Conservation (phyloP, 2,888 invertebrate species). For the Mythimna pallens region DNA sequence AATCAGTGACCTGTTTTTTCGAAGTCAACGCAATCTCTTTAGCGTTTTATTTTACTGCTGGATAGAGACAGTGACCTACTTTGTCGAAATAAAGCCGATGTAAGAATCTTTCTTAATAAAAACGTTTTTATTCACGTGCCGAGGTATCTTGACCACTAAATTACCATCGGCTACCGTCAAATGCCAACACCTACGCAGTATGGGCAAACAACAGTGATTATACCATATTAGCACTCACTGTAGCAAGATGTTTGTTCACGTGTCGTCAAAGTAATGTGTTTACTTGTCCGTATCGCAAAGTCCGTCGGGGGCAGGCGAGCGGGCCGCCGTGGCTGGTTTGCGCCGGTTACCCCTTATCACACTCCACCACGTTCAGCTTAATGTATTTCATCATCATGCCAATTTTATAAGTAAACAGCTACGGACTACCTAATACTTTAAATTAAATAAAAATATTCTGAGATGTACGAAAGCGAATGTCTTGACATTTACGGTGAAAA, state of each 20-base stretch:
- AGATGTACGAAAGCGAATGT: background rate
- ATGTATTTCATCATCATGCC: slow-evolving; percentile 74
- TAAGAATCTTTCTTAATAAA: background rate
- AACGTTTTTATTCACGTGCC: background rate
- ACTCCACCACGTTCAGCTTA: slow-evolving; percentile 61
- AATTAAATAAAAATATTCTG: background rate
- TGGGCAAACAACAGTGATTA: slow-evolving; percentile 2
- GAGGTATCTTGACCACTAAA: too few relatives aligned
- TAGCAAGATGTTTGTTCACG: slow-evolving; percentile 42
- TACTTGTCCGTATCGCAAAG: slow-evolving; percentile 66
- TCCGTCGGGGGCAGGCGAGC: slow-evolving; percentile 76
- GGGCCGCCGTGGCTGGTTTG: slow-evolving; percentile 70
- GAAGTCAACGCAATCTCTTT: too few relatives aligned
- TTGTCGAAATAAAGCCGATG: background rate
- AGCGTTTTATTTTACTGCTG: background rate
- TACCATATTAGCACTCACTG: slow-evolving; percentile 21
- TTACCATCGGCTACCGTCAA: background rate
- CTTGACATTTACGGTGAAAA: background rate
- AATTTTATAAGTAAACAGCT: slow-evolving; percentile 50
- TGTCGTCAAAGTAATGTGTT: slow-evolving; percentile 64
- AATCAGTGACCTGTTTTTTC: too few relatives aligned
- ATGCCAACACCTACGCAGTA: slow-evolving; percentile 1
- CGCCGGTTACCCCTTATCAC: slow-evolving; percentile 73
- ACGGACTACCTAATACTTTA: slow-evolving; percentile 13
- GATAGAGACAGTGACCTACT: slow-evolving; percentile 1